Evolutionary conservation across 1,140 invertebrate species (phyloP), one percentile per base, ranked within the genome.

Genomic region (Aphelenchoides besseyi): DNA sequence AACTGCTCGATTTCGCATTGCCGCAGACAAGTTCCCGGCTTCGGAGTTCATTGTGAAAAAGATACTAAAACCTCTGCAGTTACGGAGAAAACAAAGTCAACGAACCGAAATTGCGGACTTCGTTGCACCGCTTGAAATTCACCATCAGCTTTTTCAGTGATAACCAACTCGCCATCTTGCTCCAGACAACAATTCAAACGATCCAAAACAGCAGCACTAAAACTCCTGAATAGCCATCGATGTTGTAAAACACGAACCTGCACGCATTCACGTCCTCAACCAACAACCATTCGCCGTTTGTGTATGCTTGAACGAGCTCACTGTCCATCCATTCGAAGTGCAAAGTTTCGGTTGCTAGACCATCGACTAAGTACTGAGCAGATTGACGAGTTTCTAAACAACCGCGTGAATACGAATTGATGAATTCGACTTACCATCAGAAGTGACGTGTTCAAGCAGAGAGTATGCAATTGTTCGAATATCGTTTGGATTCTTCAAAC

Each of bases 221-320:
- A 85, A 18, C 0, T 28, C 16, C 12, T 59, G 12, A 1, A n/a
- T 59, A 3, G 12, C 3, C 28, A 28, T 59, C 29, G 12, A 28
- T n/a, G 55, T 33, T 3, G 48, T 8, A 33, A 8, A 8, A 1
- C 3, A 29, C 57, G 66, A 74, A 88, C 86, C 86, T 94, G 85
- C 95, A 98, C 29, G 97, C 89, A 87, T 99, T 98, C 0, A 95
- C 95, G 86, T 98, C 94, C 85, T 98, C 95, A 48, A 99, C 88
- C 8, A 97, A 86, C 3, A 98, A 85, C 95, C 95, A 97, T 37
- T 90, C 88, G 3, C 95, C 95, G 78, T 91, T 88, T 76, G 89
- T 87, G 67, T 96, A 86, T 76, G 92, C 92, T 86, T 92, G 91
- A 0, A 98, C 91, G 62, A 99, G 88, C 36, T 92, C 84, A 64